Conservation (phyloP, 2,888 invertebrate species). For the Shargacucullia verbasci region DNA sequence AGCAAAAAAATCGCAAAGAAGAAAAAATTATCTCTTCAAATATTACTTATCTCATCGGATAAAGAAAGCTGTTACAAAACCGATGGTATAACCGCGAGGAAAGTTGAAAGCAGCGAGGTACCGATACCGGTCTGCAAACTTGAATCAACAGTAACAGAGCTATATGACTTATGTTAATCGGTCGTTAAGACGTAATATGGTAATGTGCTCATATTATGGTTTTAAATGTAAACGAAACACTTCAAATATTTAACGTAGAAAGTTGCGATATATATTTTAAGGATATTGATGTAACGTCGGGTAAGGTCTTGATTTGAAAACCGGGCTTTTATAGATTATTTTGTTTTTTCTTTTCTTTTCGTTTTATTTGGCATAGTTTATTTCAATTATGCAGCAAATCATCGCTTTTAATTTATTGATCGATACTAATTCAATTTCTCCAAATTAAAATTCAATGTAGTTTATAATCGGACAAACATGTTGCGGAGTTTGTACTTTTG, state of each 20-base stretch:
- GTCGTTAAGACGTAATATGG: constrained; percentile 51
- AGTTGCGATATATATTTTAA: constrained; percentile 21
- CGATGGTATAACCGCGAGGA: constrained; percentile 80
- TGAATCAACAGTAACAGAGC: constrained; percentile 65
- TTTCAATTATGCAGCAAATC: neutral
- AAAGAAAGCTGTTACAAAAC: constrained; percentile 82
- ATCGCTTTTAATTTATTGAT: too few relatives aligned
- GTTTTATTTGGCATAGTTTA: neutral
- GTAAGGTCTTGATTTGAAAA: neutral
- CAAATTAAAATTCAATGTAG: too few relatives aligned
- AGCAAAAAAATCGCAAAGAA: constrained; percentile 19
- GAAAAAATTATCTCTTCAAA: constrained; percentile 57
- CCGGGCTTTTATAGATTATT: neutral
- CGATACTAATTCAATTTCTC: too few relatives aligned
- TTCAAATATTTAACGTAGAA: constrained; percentile 40
- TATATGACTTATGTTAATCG: constrained; percentile 62
- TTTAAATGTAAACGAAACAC: constrained; percentile 20
- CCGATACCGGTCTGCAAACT: constrained; percentile 82
- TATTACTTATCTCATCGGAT: constrained; percentile 78
- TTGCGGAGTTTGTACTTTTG: too few relatives aligned
- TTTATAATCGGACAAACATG: too few relatives aligned
- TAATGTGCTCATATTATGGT: constrained; percentile 29
- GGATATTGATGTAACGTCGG: constrained; percentile 30
- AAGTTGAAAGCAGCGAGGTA: constrained; percentile 81
- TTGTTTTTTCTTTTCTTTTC: neutral